phyloP scores from a whole-genome alignment of 1,140 invertebrate species.

The Onthophagus taurus region DNA sequence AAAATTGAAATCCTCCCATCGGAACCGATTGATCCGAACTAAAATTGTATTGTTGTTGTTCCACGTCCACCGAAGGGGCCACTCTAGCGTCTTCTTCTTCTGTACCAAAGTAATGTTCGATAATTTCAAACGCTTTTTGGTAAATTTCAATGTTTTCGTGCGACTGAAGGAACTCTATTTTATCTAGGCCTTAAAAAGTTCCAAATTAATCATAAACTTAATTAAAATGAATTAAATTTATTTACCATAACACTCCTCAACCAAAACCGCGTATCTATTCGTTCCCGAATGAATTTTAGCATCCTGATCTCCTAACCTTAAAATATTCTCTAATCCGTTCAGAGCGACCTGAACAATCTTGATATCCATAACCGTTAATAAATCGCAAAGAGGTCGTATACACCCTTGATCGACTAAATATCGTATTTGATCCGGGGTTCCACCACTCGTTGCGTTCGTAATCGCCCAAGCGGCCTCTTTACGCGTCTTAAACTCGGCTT shows the following conservation, averaged over 20 bases:
- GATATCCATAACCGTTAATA: slow-evolving; percentile 86
- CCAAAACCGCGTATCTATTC: slow-evolving; percentile 84
- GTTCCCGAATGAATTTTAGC: slow-evolving; percentile 58
- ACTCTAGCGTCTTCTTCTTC: slow-evolving; percentile 83
- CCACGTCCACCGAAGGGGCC: slow-evolving; percentile 67
- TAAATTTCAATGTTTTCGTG: slow-evolving; percentile 96
- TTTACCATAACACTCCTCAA: slow-evolving; percentile 94
- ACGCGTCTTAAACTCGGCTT: slow-evolving; percentile 92
- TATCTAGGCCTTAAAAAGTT: slow-evolving; percentile 73
- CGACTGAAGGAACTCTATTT: slow-evolving; percentile 94
- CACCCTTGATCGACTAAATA: slow-evolving; percentile 63
- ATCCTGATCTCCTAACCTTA: slow-evolving; percentile 83
- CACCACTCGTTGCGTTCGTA: slow-evolving; percentile 94
- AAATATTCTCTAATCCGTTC: slow-evolving; percentile 93
- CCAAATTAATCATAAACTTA: slow-evolving; percentile 5
- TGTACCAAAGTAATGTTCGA: slow-evolving; percentile 88
- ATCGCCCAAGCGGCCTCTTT: slow-evolving; percentile 98
- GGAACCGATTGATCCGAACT: slow-evolving; percentile 61
- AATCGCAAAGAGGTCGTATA: slow-evolving; percentile 89
- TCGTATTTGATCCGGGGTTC: slow-evolving; percentile 84
- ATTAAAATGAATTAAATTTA: slow-evolving; percentile 13
- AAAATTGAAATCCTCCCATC: slow-evolving; percentile 72
- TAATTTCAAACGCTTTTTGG: slow-evolving; percentile 92
- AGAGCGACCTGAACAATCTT: slow-evolving; percentile 98
- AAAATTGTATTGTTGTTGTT: slow-evolving; percentile 71